A percentile compares a stretch with the other conserved stretches of the same genome.
Conservation (phyloP, 1,140 invertebrate species). For the Euura lappo region DNA sequence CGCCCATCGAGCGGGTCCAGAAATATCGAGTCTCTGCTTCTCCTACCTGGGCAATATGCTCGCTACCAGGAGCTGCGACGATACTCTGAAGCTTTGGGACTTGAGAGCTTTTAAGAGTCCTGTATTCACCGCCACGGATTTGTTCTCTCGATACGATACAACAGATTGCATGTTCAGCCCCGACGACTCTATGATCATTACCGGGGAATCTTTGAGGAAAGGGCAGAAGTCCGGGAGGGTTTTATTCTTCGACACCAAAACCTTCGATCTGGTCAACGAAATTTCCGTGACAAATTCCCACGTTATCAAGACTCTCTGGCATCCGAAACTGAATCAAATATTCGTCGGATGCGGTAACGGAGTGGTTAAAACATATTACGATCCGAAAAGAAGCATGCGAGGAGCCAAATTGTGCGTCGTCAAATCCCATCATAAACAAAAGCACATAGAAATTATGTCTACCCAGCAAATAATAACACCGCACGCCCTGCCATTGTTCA, state of each 20-base stretch:
- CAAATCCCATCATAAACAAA: constrained; percentile 80
- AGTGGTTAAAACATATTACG: constrained; percentile 88
- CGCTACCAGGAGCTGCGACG: constrained; percentile 87
- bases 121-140: constrained; percentile 69
- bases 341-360: constrained; percentile 94
- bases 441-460: constrained; percentile 85
- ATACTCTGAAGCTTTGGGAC: constrained; percentile 96
- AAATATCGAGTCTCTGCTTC: constrained; percentile 86
- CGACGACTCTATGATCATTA: constrained; percentile 87
- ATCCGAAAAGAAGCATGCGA: constrained; percentile 82
- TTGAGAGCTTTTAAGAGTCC: constrained; percentile 83
- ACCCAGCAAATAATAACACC: constrained; percentile 97
- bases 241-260: constrained; percentile 82
- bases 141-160: constrained; percentile 88
- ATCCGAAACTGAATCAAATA: constrained; percentile 96
- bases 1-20: constrained; percentile 82
- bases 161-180: constrained; percentile 96
- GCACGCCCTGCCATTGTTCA: constrained; percentile 94
- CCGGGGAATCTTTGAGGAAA: constrained; percentile 83
- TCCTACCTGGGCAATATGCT: constrained; percentile 87
- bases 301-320: constrained; percentile 92
- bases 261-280: constrained; percentile 76
- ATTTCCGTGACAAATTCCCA: constrained; percentile 81
- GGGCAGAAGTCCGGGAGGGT: constrained; percentile 76
- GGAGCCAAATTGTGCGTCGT: constrained; percentile 92